Evolutionary conservation across 2,888 invertebrate species (phyloP).

Genomic region (Eupsilia transversa): DNA sequence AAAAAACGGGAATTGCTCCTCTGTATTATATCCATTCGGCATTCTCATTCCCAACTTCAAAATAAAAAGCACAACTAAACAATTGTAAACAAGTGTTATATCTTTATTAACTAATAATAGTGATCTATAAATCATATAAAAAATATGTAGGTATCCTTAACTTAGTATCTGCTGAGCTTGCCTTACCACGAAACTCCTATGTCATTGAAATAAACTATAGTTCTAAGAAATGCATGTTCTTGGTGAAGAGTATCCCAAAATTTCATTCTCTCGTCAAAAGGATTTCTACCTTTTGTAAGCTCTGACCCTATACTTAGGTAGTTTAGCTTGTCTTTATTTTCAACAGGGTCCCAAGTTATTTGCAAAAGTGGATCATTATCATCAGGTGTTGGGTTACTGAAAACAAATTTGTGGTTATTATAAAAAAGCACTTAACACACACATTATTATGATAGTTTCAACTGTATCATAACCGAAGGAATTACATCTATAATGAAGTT

Average conservation of each 20-base stretch:
- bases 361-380: conserved; percentile 82
- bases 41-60: conserved; percentile 4
- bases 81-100: conserved; percentile 30
- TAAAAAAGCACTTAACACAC: background rate
- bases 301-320: conserved; percentile 85
- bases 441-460: background rate
- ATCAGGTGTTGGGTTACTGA: conserved; percentile 86
- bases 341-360: conserved; percentile 86
- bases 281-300: conserved; percentile 85
- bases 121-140: conserved; percentile 20
- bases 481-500: background rate
- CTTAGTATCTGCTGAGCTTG: conserved; percentile 1
- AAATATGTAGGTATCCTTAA: conserved; percentile 18
- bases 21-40: background rate
- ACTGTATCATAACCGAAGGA: background rate
- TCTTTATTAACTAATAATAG: conserved; percentile 17
- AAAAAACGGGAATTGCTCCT: too few species aligned
- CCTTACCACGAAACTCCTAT: conserved; percentile 79
- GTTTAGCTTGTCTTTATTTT: conserved; percentile 80
- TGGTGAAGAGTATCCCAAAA: conserved; percentile 86
- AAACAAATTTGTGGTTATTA: conserved; percentile 59
- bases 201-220: conserved; percentile 82
- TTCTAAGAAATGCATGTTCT: conserved; percentile 79
- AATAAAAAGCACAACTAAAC: conserved; percentile 23
- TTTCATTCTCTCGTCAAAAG: conserved; percentile 84